phyloP scores from a whole-genome alignment of 2,888 invertebrate species.

The Drosophila nr. medialis region DNA sequence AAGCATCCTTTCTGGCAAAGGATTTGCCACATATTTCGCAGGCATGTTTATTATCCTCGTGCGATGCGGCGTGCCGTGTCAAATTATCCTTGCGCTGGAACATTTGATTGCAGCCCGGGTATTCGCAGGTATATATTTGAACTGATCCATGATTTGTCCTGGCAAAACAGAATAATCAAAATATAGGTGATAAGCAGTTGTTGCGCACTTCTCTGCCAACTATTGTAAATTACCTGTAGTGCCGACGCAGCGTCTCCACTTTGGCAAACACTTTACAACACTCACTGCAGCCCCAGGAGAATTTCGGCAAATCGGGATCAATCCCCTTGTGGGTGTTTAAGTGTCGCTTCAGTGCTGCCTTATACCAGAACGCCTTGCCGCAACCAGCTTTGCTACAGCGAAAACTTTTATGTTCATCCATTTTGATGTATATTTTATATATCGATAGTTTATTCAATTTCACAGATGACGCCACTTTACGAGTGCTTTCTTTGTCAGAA shows the following conservation, averaged over 20 bases:
- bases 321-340: conserved; percentile 21
- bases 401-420: conserved; percentile 47
- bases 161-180: not conserved
- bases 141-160: conserved; percentile 47
- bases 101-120: conserved; percentile 51
- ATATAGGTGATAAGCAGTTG: no score
- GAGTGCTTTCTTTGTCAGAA: not conserved
- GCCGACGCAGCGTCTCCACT: conserved; percentile 44
- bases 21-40: conserved; percentile 50
- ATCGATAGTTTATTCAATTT: not conserved
- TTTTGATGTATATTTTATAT: not conserved
- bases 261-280: conserved; percentile 40
- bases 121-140: conserved; percentile 26
- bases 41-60: conserved; percentile 25
- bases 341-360: conserved; percentile 42
- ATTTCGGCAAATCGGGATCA: conserved; percentile 22
- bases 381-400: conserved; percentile 30
- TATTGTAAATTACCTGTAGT: conserved; percentile 28
- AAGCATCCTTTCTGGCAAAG: conserved; percentile 47
- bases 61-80: conserved; percentile 41
- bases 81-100: conserved; percentile 57
- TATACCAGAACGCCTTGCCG: conserved; percentile 54
- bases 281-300: conserved; percentile 32
- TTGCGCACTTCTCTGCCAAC: not conserved
- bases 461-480: not conserved